Evolutionary conservation across 2,888 invertebrate genomes (phyloP), one percentile per base, ranked within the genome.

Genomic region (Bibio marci): DNA sequence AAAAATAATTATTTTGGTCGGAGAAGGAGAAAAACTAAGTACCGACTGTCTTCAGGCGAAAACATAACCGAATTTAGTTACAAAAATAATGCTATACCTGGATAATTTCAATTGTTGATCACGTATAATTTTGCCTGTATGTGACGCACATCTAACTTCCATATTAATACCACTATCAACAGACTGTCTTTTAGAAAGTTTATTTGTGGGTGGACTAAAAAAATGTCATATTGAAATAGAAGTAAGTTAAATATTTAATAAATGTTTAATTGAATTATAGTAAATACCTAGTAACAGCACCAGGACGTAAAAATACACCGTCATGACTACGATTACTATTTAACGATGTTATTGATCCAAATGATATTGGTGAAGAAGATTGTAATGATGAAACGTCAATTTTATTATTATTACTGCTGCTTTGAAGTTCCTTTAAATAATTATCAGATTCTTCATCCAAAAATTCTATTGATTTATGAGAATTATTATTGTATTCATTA

Each of bases 161-260:
- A 82, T 73, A 48, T 81, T 77, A 46, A 82, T 82, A 11, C 82
- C 82, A 50, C 80, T 81, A 51, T 82, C 81, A 30, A 81, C 74
- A 0, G 81, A 82, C 1, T 81, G 76, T 38, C 80, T 64, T 53
- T 82, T 81, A 25, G 76, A 72, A 34, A 80, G 65, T 31, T 65
- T 53, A 35, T 54, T 53, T 25, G 53, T 57, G 8, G 61, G 60
- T 7, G 62, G 61, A 50, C 62, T 61, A 47, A 51, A 58, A 60
- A 7, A 30, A 12, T 13, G 30, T 13, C 19, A n/a, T n/a, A 7
- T 11, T 3, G 6, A 33, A 25, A 43, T 26, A 18, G 33, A 6
- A 6, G 7, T 14, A 40, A 22, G 4, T 22, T 22, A 22, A 22
- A 22, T 22, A 22, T 8, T 6, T 22, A 6, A 22, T 22, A 22